Conservation (phyloP, 2,113 vertebrate species). For the Larimichthys crocea region DNA sequence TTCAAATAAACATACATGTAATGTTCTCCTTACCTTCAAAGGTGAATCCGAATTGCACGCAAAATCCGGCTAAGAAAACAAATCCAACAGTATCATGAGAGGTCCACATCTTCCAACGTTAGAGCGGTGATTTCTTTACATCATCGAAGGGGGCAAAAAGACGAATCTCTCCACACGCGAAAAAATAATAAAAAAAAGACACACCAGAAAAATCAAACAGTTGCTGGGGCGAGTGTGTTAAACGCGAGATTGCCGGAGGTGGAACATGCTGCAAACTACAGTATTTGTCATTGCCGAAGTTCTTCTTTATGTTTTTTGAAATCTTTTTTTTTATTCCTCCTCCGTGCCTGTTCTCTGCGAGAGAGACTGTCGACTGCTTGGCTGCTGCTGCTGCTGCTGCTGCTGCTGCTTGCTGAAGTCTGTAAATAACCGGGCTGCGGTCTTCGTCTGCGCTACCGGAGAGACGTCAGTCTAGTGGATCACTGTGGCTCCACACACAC, state of each 20-base stretch:
- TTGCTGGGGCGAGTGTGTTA: conserved; percentile 53
- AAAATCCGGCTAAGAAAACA: conserved; percentile 83
- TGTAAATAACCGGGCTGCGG: conserved; percentile 67
- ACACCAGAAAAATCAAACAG: conserved; percentile 68
- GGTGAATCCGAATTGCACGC: conserved; percentile 82
- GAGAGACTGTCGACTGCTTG: conserved; percentile 63
- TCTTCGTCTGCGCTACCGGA: conserved; percentile 67
- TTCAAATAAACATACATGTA: not conserved
- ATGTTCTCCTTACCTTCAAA: conserved; percentile 81
- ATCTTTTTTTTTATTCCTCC: no score
- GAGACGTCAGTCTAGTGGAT: conserved; percentile 76
- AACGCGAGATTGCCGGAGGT: conserved; percentile 60
- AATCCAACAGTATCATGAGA: conserved; percentile 85
- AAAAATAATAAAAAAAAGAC: conserved; percentile 16
- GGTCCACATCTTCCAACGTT: conserved; percentile 84
- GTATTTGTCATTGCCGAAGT: conserved; percentile 43
- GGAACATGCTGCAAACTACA: conserved; percentile 76
- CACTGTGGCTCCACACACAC: conserved; percentile 55
- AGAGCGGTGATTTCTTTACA: conserved; percentile 58
- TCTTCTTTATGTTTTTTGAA: not conserved
- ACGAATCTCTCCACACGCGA: conserved; percentile 38
- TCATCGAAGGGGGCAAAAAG: conserved; percentile 51
- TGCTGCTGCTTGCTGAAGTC: conserved; percentile 49
- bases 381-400: conserved; percentile 11
- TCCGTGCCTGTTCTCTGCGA: conserved; percentile 38